Base-by-base conservation (phyloP, 2,113 vertebrate genomes). In the Zosterops hypoxanthus region DNA sequence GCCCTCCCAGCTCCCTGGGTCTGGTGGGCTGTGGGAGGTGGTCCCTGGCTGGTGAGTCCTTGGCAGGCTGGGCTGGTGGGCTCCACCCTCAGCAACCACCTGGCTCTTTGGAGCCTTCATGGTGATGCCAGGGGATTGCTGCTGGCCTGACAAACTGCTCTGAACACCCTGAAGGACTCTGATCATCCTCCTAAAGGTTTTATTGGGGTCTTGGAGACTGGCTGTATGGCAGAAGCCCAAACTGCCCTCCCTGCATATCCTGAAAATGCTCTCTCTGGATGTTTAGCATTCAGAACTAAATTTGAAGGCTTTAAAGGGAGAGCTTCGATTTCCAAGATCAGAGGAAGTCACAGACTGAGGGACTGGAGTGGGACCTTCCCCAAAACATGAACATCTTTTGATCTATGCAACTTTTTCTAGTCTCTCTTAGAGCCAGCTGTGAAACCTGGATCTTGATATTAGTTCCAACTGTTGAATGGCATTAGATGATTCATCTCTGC, bases 401-500 rank as follows among this genome's bases (percentile, higher is more conserved):
- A 69, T 82, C 46, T 42, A 1, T 31, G 41, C 2, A 17, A 52
- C 83, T 46, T 52, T 92, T 82, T 73, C 70, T 33, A 15, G 11
- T 46, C 29, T 85, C n/a, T 55, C 41, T 73, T 33, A 66, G 20
- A 70, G 75, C 68, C 88, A 63, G 47, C 85, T 75, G 71, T 56
- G 72, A 95, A 96, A 73, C 72, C 53, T 61, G 82, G 70, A 56
- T 49, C 71, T 82, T 53, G 71, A 46, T 92, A 56, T 92, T 68
- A 68, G 41, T 75, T 93, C 68, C 64, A 90, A 53, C 69, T 88
- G 80, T 88, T 93, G 96, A 93, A 78, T 75, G 64, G 60, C 68
- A 81, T 96, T 83, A 84, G 80, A 64, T 90, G 92, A 92, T 96
- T 90, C 85, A 96, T 94, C 79, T 90, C 82, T 78, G 90, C 78